Base-by-base conservation (phyloP, 2,113 vertebrate genomes). In the Hippolais icterina region DNA sequence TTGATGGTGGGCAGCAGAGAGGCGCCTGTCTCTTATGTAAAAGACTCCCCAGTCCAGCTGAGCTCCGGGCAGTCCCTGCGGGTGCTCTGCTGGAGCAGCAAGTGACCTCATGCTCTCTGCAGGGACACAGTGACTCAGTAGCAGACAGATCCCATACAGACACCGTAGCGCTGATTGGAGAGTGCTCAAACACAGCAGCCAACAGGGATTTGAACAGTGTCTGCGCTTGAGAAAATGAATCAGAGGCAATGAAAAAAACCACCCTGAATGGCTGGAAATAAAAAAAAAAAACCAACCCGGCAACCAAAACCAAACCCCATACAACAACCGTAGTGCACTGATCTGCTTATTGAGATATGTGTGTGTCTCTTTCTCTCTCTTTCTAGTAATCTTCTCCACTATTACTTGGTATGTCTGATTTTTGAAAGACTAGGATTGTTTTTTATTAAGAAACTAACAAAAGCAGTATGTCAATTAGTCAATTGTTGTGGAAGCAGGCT, bases 91-190 rank as follows among this genome's bases (percentile, higher is more conserved):
- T 66, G 42, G 6, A 11, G 68, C 93, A 71, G 90, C 87, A 11
- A 49, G 78, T 94, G 94, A 97, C 92, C 96, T 90, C 84, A 1
- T 37, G 84, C 74, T 94, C 80, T 83, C 83, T 33, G 86, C 78
- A 39, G 93, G 93, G 72, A 50, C 18, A 14, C 42, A 1, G 66
- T 87, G 94, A 86, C 60, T 87, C 90, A 31, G 83, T 23, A 63
- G 87, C 93, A 94, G 61, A 57, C 74, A 71, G 65, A 93, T 94
- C 94, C 91, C 77, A 0, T 65, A 39, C 35, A 77, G 77, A 64
- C 92, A 52, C 65, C 3, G 0, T 2, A 10, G 28, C 1, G 10
- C 63, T 65, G 71, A 15, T 37, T 42, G 87, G 77, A 27, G 12
- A 78, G 64, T 2, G 5, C 61, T 91, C 81, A 42, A 47, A 53